Evolutionary conservation across 2,113 vertebrate species (phyloP).

Genomic region (Dascyllus trimaculatus): DNA sequence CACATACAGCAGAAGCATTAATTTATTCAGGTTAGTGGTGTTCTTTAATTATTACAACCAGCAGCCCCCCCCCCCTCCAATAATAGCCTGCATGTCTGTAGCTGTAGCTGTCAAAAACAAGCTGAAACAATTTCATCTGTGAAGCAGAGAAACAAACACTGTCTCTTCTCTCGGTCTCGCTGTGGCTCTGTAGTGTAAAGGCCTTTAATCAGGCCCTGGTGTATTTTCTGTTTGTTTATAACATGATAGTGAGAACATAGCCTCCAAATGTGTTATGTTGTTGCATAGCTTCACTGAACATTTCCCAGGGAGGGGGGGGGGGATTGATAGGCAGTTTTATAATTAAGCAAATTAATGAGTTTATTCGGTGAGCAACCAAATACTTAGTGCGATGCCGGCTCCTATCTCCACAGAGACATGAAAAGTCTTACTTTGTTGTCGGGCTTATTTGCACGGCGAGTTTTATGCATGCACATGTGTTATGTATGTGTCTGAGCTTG

Average conservation of each 20-base stretch:
- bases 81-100: slow-evolving; percentile 73
- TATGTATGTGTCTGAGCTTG: slow-evolving; percentile 36
- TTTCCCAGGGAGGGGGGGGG: slow-evolving; percentile 58
- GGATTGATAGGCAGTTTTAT: slow-evolving; percentile 84
- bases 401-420: slow-evolving; percentile 76
- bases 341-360: slow-evolving; percentile 89
- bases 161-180: slow-evolving; percentile 46
- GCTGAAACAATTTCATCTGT: slow-evolving; percentile 84
- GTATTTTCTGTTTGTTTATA: slow-evolving; percentile 86
- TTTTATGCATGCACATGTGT: slow-evolving; percentile 13
- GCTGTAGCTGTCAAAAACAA: slow-evolving; percentile 86
- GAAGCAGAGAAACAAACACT: slow-evolving; percentile 75
- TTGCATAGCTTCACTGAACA: slow-evolving; percentile 67
- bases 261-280: slow-evolving; percentile 80
- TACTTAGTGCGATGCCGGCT: slow-evolving; percentile 69
- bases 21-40: slow-evolving; percentile 82
- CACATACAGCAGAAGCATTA: slow-evolving; percentile 61
- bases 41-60: slow-evolving; percentile 85
- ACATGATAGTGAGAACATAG: slow-evolving; percentile 81
- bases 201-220: slow-evolving; percentile 84
- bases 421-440: slow-evolving; percentile 75
- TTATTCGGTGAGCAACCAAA: slow-evolving; percentile 82
- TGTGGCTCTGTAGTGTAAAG: slow-evolving; percentile 70
- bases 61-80: slow-evolving; percentile 21
- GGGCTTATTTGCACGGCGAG: slow-evolving; percentile 55